These are phyloP conservation scores for Eugnorisma glareosa DNA, from an alignment of 2,888 invertebrate species.

Conservation along the genomic window DNA sequence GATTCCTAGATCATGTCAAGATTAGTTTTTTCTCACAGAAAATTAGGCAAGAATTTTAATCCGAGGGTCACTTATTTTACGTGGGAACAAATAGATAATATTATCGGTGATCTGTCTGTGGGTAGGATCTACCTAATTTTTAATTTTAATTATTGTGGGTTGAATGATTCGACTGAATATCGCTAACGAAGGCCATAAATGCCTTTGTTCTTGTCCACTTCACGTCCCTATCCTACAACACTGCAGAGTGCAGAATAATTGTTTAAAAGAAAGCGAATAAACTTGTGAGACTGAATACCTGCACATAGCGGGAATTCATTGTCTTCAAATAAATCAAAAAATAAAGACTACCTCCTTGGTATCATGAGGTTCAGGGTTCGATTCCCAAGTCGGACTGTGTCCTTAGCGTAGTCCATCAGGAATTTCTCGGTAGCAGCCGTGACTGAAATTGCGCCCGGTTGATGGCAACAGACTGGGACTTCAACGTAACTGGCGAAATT, in stretches of 20 bases:
- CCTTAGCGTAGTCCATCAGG: not conserved
- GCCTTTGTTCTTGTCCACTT: not conserved
- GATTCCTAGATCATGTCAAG: conserved; percentile 9
- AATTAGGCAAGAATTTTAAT: conserved; percentile 6
- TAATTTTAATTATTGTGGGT: not conserved
- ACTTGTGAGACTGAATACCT: not conserved
- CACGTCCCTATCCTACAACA: not conserved
- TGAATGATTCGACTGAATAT: not conserved
- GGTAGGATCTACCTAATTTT: not conserved
- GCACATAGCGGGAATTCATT: not conserved
- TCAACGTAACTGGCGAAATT: not conserved
- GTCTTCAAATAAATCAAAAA: not conserved
- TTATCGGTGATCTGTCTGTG: conserved; percentile 34
- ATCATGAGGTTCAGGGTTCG: not conserved
- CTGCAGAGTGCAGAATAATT: not conserved
- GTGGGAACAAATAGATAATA: conserved; percentile 40
- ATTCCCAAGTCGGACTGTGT: not conserved
- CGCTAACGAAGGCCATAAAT: not conserved
- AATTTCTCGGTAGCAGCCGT: not conserved
- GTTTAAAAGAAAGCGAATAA: not conserved
- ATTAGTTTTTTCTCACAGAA: conserved; percentile 37
- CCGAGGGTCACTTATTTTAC: conserved; percentile 20
- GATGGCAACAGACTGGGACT: not conserved
- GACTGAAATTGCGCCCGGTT: not conserved
- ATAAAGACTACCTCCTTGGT: not conserved